Conservation (phyloP, 2,888 invertebrate species). For the Aphelenchoides bicaudatus region DNA sequence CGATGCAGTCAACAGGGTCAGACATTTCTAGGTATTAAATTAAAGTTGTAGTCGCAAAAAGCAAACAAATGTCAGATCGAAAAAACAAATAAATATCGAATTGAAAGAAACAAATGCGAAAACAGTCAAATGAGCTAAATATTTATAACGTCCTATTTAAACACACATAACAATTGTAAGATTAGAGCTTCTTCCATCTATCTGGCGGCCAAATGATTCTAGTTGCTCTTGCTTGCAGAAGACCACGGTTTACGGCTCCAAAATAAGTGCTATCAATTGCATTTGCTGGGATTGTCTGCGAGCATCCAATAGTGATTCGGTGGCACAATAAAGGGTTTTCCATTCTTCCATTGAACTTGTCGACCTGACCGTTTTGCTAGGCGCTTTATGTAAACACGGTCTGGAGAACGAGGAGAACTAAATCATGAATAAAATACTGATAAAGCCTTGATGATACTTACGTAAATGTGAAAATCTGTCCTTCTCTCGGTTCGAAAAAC, state of each 20-base stretch:
- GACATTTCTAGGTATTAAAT: neutral
- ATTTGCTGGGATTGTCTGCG: constrained; percentile 7
- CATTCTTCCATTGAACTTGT: constrained; percentile 17
- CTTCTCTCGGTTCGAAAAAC: constrained; percentile 15
- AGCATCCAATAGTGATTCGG: constrained; percentile 12
- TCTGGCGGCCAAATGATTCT: constrained; percentile 31
- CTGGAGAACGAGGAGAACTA: constrained; percentile 19
- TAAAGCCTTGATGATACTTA: constrained; percentile 12
- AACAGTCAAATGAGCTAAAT: too few relatives aligned
- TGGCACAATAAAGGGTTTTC: constrained; percentile 14
- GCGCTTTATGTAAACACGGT: constrained; percentile 15
- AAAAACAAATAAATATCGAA: neutral
- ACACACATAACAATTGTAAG: neutral
- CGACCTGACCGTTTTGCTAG: constrained; percentile 11
- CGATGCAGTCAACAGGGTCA: neutral
- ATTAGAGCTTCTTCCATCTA: constrained; percentile 22
- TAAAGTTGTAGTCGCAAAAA: neutral
- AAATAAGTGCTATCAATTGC: constrained; percentile 3
- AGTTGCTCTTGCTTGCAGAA: constrained; percentile 26
- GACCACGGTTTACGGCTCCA: constrained; percentile 28
- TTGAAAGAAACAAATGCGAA: too few relatives aligned
- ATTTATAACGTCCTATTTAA: neutral
- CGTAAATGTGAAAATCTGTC: constrained; percentile 29
- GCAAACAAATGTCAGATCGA: neutral
- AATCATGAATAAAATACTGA: neutral